Percentiles rank a stretch among this genome's conserved stretches.
These are phyloP conservation scores for Limenitis camilla DNA, from an alignment of 2,888 invertebrate species.

Conservation along the genomic window DNA sequence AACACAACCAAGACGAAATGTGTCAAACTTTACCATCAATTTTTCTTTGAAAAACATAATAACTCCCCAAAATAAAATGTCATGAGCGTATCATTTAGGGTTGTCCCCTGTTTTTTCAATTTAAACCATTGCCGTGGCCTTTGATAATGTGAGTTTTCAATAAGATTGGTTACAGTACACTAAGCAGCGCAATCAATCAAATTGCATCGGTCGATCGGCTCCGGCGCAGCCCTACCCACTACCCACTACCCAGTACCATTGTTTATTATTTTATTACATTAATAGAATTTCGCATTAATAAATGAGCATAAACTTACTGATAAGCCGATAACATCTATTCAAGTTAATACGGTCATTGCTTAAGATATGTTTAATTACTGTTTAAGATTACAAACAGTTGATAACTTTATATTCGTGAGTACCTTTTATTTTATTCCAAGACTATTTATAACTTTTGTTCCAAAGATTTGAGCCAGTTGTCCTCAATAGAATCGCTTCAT, in stretches of 20 bases:
- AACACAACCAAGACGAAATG: background rate
- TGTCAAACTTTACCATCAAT: conserved; percentile 1
- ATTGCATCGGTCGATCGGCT: conserved; percentile 67
- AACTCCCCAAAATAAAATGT: conserved; percentile 64
- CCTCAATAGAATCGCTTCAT: no score
- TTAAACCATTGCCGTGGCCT: conserved; percentile 71
- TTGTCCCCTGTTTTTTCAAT: conserved; percentile 70
- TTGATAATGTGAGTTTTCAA: conserved; percentile 69
- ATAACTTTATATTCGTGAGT: no score
- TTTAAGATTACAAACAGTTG: no score
- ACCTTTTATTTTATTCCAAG: no score
- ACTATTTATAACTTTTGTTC: no score
- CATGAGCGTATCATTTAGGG: conserved; percentile 59
- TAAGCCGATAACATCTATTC: conserved; percentile 1
- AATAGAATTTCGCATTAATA: conserved; percentile 14
- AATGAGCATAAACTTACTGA: conserved; percentile 14
- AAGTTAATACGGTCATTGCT: background rate
- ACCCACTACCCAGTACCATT: background rate
- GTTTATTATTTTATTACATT: conserved; percentile 19
- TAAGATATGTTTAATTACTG: no score
- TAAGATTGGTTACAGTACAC: conserved; percentile 75
- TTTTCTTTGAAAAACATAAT: conserved; percentile 19
- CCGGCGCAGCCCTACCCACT: conserved; percentile 41
- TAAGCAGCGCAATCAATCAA: conserved; percentile 75
- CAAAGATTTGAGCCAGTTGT: no score